Evolutionary conservation across 2,113 vertebrate genomes (phyloP).

Genomic region (human): DNA sequence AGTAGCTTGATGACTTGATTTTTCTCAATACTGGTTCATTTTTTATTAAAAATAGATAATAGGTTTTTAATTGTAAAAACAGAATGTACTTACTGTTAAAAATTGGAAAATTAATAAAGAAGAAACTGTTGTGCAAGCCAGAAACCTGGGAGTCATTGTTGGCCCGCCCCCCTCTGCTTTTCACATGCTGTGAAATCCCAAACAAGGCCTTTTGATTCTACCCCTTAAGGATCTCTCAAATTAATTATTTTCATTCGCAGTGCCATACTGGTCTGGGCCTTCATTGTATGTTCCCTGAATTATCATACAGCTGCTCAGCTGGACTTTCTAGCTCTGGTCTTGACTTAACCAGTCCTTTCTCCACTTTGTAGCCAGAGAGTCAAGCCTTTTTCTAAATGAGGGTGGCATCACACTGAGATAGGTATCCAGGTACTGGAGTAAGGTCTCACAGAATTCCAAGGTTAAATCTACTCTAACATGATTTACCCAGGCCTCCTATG

Average conservation of each 20-base stretch:
- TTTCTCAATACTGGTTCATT: neutral
- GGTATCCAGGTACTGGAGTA: neutral
- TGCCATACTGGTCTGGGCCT: neutral
- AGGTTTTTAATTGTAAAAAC: neutral
- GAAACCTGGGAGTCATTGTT: neutral
- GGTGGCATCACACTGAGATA: neutral
- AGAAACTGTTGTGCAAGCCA: neutral
- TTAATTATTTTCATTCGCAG: neutral
- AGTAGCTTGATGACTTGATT: conserved; percentile 25
- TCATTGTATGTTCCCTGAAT: neutral
- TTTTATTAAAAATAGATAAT: neutral
- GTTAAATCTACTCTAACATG: neutral
- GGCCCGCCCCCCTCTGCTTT: neutral
- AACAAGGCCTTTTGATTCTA: neutral
- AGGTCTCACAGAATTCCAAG: neutral
- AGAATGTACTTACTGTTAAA: neutral
- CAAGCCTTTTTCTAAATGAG: neutral
- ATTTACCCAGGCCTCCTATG: neutral
- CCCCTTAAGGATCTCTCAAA: neutral
- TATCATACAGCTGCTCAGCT: neutral
- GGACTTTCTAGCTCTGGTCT: neutral
- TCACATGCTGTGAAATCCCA: neutral
- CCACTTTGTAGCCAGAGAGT: neutral
- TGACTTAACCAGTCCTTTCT: neutral
- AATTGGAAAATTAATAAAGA: neutral